Base-by-base conservation (phyloP, 2,888 invertebrate genomes). In the Rhyacophila evoluta region DNA sequence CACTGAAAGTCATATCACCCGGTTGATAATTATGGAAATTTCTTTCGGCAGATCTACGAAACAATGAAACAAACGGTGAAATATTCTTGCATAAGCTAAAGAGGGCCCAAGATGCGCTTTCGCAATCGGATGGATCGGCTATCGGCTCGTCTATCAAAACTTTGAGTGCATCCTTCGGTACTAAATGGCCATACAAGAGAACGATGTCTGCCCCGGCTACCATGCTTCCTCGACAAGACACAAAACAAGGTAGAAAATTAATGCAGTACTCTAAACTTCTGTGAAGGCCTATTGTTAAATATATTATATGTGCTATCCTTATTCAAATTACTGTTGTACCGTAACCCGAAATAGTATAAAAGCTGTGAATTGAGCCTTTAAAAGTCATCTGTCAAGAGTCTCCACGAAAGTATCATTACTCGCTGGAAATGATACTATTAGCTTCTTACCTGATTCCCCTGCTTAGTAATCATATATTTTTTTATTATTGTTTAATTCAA, bases 151-250 rank as follows among this genome's bases (percentile, higher is more conserved):
- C 79, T 84, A 89, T 93, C 83, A 94, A 95, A 87, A 95, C 97
- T 0, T 88, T 97, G 74, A 95, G 95, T 85, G 95, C 95, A 28
- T 96, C 97, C 84, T 94, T 97, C 85, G 96, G 95, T 76, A 94
- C 95, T 70, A 98, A 98, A 89, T 97, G 97, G 94, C 97, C 98
- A 0, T 98, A 98, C 88, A 97, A 98, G 87, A 89, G 98, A 80
- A 97, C 97, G 71, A 95, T 97, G 91, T 97, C 97, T 4, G 97
- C 97, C 11, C 98, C 98, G 8, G 95, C 96, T 69, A 94, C 95
- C 74, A 94, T 95, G 89, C 91, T 94, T 76, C 93, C 94, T 0
- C 91, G 93, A 72, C 93, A 93, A 84, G 95, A 95, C 84, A 91
- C 92, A 11, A 94, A 94, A 87, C 92, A 92, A 87, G 91, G 92